These are phyloP conservation scores for Corythornis vintsioides DNA, from an alignment of 2,113 vertebrate species.

Conservation along the genomic window DNA sequence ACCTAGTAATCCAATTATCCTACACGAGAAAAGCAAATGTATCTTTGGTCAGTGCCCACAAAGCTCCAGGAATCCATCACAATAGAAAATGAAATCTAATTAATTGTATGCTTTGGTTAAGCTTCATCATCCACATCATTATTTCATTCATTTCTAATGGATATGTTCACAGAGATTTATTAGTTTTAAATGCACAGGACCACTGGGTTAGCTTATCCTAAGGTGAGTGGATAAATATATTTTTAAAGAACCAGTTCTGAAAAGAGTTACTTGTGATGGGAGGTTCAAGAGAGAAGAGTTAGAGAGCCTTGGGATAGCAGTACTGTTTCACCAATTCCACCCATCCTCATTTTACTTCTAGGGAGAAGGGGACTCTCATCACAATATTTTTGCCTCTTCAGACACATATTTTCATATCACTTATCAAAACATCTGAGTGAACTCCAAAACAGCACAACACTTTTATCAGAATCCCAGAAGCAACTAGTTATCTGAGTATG, in stretches of 20 bases:
- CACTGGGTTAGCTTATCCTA: background rate
- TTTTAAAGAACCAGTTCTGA: background rate
- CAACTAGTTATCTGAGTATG: background rate
- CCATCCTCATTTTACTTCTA: background rate
- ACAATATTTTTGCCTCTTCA: background rate
- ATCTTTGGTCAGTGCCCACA: constrained; percentile 58
- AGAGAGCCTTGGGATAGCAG: background rate
- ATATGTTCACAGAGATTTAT: constrained; percentile 37
- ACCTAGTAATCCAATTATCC: constrained; percentile 71
- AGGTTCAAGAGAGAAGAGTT: background rate
- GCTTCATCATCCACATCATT: constrained; percentile 37
- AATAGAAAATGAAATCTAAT: constrained; percentile 70
- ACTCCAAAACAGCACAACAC: background rate
- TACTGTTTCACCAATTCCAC: background rate
- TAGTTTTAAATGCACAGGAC: constrained; percentile 1
- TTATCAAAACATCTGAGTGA: background rate
- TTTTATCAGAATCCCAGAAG: background rate
- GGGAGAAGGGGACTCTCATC: background rate
- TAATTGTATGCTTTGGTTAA: constrained; percentile 64
- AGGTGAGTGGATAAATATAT: constrained; percentile 6
- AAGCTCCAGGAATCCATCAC: constrained; percentile 63
- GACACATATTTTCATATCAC: background rate
- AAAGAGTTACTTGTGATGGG: background rate
- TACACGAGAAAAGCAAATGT: constrained; percentile 63
- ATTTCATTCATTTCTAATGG: constrained; percentile 46